Evolutionary conservation across 64 coral and sea anemone genomes (phyloP).

Genomic region (Orbicella faveolata): DNA sequence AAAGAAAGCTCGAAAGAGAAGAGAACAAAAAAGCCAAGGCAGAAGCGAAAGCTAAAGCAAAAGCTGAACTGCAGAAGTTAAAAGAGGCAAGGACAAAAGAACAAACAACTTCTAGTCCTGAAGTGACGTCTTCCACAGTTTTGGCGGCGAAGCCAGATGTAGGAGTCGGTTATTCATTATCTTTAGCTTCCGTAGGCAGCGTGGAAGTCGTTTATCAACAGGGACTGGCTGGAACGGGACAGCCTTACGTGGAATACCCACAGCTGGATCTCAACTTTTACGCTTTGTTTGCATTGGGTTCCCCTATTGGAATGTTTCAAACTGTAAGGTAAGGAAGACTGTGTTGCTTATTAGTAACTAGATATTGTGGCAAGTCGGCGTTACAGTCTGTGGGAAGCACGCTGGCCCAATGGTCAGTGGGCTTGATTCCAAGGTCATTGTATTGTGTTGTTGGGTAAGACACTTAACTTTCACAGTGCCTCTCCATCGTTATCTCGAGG

Average conservation of each 20-base stretch:
- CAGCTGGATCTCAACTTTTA: slow-evolving; percentile 77
- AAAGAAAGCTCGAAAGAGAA: slow-evolving; percentile 63
- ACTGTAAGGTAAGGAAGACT: slow-evolving; percentile 83
- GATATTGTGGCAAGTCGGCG: background rate
- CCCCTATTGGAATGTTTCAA: slow-evolving; percentile 95
- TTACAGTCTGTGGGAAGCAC: too few species aligned
- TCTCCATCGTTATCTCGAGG: too few species aligned
- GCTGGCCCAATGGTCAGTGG: too few species aligned
- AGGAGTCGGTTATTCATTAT: background rate
- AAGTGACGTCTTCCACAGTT: background rate
- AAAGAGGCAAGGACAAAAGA: background rate
- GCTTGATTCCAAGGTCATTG: too few species aligned
- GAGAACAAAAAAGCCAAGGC: slow-evolving; percentile 59
- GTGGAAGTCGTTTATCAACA: slow-evolving; percentile 91
- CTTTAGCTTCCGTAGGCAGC: slow-evolving; percentile 58
- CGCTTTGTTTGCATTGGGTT: slow-evolving; percentile 82
- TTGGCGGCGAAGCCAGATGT: background rate
- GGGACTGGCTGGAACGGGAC: slow-evolving; percentile 86
- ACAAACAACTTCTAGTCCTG: background rate
- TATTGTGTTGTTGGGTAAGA: too few species aligned
- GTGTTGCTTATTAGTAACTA: background rate
- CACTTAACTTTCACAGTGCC: too few species aligned
- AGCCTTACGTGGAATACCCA: slow-evolving; percentile 81
- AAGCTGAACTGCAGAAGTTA: background rate
- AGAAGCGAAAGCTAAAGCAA: slow-evolving; percentile 37